phyloP scores from a whole-genome alignment of 2,888 invertebrate genomes.

The Ecdyonurus torrentis region DNA sequence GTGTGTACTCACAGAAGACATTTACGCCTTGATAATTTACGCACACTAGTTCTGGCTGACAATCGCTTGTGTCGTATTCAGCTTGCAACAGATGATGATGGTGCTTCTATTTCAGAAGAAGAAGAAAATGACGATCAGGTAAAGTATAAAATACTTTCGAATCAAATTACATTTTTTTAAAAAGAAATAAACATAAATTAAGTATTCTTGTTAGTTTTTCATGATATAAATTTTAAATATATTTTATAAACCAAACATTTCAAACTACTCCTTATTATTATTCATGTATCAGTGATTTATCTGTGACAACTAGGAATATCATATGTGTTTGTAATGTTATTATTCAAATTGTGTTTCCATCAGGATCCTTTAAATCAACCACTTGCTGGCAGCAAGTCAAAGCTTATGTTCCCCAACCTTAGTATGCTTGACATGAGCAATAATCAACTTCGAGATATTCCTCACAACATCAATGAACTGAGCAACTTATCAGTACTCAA shows the following conservation, averaged over 20 bases:
- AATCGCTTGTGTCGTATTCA: slow-evolving; percentile 70
- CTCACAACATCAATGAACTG: slow-evolving; percentile 68
- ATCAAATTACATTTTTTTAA: no score
- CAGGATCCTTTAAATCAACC: slow-evolving; percentile 20
- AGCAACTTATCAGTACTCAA: slow-evolving; percentile 84
- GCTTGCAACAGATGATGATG: slow-evolving; percentile 64
- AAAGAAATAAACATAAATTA: no score
- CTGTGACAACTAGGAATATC: background rate
- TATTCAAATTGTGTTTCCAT: background rate
- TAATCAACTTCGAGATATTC: slow-evolving; percentile 64
- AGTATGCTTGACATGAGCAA: slow-evolving; percentile 90
- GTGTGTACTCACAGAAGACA: slow-evolving; percentile 77
- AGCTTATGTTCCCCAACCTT: slow-evolving; percentile 78
- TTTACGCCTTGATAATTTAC: slow-evolving; percentile 57
- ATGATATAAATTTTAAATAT: no score
- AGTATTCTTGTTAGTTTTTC: no score
- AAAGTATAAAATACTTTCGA: no score
- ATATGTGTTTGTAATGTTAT: no score
- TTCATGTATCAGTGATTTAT: background rate
- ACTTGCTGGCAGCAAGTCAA: slow-evolving; percentile 37
- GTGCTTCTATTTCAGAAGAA: slow-evolving; percentile 21
- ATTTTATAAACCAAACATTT: no score
- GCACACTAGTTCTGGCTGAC: slow-evolving; percentile 70
- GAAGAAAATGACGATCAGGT: slow-evolving; percentile 26
- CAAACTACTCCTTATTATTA: background rate